Conservation (phyloP, 2,113 vertebrate species). For the Isichthys henryi region DNA sequence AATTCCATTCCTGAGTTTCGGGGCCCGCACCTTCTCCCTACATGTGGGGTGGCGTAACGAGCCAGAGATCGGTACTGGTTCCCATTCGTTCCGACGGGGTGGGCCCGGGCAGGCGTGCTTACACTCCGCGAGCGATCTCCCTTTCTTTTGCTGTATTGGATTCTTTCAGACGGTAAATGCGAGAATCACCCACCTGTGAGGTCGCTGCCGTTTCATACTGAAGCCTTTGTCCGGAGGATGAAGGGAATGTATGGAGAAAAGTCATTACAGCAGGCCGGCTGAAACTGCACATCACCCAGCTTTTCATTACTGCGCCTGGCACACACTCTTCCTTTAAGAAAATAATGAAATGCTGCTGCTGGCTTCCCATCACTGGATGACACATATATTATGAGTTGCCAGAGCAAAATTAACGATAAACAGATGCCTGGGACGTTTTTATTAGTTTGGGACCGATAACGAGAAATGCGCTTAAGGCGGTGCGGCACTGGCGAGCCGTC, state of each 20-base stretch:
- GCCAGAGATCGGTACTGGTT: background rate
- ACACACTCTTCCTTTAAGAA: background rate
- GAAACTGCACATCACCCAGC: conserved; percentile 25
- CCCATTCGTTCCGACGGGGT: background rate
- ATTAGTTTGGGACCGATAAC: conserved; percentile 13
- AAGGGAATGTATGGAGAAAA: background rate
- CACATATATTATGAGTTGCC: conserved; percentile 7
- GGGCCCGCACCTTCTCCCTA: background rate
- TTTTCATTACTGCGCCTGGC: background rate
- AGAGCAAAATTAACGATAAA: conserved; percentile 15
- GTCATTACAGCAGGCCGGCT: conserved; percentile 12
- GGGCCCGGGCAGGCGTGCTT: background rate
- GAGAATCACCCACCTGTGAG: background rate
- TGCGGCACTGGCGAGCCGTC: background rate
- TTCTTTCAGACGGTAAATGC: background rate
- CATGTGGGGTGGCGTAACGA: background rate
- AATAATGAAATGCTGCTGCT: conserved; percentile 18
- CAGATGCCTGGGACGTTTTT: conserved; percentile 14
- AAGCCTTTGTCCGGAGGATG: conserved; percentile 21
- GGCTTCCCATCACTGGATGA: background rate
- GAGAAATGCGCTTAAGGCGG: background rate
- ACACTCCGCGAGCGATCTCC: no score
- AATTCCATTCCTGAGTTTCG: background rate
- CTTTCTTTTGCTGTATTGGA: background rate
- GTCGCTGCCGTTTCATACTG: conserved; percentile 11